These are phyloP conservation scores for Yponomeuta malinellus DNA, from an alignment of 2,888 invertebrate species.

Conservation along the genomic window DNA sequence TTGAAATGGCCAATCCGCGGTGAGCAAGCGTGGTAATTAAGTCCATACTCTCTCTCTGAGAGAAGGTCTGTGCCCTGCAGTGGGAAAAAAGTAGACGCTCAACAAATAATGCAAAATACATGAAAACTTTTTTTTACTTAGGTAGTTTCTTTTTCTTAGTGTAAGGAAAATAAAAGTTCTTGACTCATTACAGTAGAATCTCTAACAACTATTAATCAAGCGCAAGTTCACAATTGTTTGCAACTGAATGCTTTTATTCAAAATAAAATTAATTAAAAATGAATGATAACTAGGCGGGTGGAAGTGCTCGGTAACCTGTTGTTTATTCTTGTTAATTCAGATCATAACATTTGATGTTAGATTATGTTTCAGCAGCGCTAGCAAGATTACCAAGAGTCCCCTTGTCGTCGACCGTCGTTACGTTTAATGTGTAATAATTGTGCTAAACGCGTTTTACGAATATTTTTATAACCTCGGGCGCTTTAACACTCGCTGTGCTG, in stretches of 20 bases:
- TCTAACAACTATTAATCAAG: not conserved
- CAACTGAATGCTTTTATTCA: not conserved
- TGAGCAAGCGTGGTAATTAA: too few species aligned
- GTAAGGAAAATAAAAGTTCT: too few species aligned
- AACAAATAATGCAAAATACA: too few species aligned
- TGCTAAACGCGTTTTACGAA: constrained; percentile 16
- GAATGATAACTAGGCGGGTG: not conserved
- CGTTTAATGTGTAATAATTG: constrained; percentile 15
- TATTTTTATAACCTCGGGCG: constrained; percentile 14
- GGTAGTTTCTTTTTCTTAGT: too few species aligned
- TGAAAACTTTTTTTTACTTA: too few species aligned
- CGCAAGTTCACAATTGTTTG: not conserved
- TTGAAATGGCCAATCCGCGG: too few species aligned
- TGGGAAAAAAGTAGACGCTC: too few species aligned
- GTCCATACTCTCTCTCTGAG: too few species aligned
- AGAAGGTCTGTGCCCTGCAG: too few species aligned
- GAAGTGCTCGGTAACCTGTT: not conserved
- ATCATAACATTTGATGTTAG: constrained; percentile 1
- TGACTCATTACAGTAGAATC: not conserved
- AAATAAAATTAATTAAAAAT: not conserved
- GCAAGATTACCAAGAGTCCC: constrained; percentile 1
- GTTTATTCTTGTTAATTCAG: not conserved
- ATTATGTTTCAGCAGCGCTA: not conserved
- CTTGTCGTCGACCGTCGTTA: constrained; percentile 11
- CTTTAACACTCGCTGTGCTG: constrained; percentile 11